Evolutionary conservation across 37 sponge, comb jelly and placozoan genomes (phyloP), one percentile per base, ranked within the genome.

Genomic region (Corticium candelabrum): DNA sequence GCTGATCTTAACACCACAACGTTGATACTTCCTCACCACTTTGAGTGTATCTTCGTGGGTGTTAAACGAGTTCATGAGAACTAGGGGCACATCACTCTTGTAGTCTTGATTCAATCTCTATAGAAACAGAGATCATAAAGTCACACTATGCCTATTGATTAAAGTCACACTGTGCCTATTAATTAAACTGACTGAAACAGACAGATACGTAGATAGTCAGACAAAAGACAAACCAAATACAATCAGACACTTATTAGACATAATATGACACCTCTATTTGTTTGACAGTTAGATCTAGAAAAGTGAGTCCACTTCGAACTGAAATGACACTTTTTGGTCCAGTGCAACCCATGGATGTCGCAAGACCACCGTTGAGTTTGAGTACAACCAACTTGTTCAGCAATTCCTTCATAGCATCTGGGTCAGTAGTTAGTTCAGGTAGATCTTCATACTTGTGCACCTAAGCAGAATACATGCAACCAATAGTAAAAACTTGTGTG

Each of bases 51-150:
- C 99, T 34, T 78, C 81, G 69, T 93, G 89, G 36, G 99, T 97
- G 87, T 97, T 93, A 84, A 90, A 91, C 2, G 99, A 97, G 81
- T 97, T 93, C 99, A 97, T 97, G 37, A 97, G 86, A 0, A 97
- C 99, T 3, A 97, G 85, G 30, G 99, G 99, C 31, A 97, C 92
- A 40, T 83, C 50, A 57, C 82, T 84, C 27, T 43, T 70, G 41
- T 93, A 90, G 76, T 83, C 85, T 31, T 81, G 69, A 62, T 97
- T 97, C 37, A 97, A 77, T 27, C 71, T 79, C 99, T 96, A 69
- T 0, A 78, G 34, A 36, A 70, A 41, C 68, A 77, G 15, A 29
- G 39, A 3, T 41, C 2, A 71, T 2, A 38, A 5, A 78, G 3
- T 43, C 37, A 78, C 4, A 78, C 79, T 50, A 50, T 50, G 11